phyloP scores from a whole-genome alignment of 2,888 invertebrate species.

The Catocala fraxini region DNA sequence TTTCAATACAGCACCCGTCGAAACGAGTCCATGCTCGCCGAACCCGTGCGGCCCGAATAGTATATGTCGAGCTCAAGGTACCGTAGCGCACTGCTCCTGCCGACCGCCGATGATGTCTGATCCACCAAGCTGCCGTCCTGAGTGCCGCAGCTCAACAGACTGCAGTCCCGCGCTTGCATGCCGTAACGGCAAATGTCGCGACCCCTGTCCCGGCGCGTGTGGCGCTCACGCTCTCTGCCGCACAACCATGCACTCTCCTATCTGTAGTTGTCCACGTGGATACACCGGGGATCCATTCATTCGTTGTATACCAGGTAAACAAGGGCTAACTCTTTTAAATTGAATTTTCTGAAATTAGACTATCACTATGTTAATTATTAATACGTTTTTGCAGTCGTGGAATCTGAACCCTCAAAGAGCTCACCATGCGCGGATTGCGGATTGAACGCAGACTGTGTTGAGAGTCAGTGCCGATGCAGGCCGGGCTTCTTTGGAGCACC shows the following conservation, averaged over 20 bases:
- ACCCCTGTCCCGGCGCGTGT: slow-evolving; percentile 93
- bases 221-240: slow-evolving; percentile 92
- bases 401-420: slow-evolving; percentile 74
- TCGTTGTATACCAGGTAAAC: slow-evolving; percentile 89
- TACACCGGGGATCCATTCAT: slow-evolving; percentile 93
- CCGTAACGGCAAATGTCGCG: slow-evolving; percentile 89
- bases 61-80: slow-evolving; percentile 89
- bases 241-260: slow-evolving; percentile 92
- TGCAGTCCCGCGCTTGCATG: slow-evolving; percentile 90
- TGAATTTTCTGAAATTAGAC: background rate
- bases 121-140: slow-evolving; percentile 93
- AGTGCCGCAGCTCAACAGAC: slow-evolving; percentile 91
- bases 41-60: slow-evolving; percentile 92
- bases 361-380: slow-evolving; percentile 9
- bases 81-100: slow-evolving; percentile 91
- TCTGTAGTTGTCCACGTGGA: slow-evolving; percentile 90
- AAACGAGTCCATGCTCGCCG: slow-evolving; percentile 88
- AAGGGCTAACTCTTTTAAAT: slow-evolving; percentile 4
- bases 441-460: slow-evolving; percentile 91
- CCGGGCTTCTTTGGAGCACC: slow-evolving; percentile 91
- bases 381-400: slow-evolving; percentile 58
- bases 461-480: slow-evolving; percentile 90
- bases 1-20: slow-evolving; percentile 59
- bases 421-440: slow-evolving; percentile 91
- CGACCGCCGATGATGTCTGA: slow-evolving; percentile 89